Evolutionary conservation across 2,113 vertebrate species (phyloP).

Genomic region (Ranitomeya variabilis): DNA sequence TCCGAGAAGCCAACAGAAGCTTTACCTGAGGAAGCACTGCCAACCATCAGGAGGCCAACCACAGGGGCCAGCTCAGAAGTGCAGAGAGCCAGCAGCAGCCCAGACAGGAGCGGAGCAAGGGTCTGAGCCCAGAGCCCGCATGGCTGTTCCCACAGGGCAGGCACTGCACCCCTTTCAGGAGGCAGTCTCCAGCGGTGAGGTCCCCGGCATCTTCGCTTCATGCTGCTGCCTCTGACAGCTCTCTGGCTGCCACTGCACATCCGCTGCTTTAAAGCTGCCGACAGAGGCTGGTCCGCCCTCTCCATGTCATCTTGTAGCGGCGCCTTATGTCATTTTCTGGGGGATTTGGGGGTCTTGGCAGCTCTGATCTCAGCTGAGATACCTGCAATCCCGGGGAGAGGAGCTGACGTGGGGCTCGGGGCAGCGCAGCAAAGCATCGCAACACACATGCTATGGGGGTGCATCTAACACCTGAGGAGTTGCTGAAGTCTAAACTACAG

Average conservation of each 20-base stretch:
- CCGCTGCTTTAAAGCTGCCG: not conserved
- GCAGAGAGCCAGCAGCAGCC: not conserved
- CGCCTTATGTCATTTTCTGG: constrained; percentile 48
- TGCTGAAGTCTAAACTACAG: too few species aligned
- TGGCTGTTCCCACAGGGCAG: not conserved
- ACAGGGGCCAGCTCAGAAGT: not conserved
- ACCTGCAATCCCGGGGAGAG: not conserved
- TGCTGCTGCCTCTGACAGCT: too few species aligned
- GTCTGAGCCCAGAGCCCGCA: constrained; percentile 42
- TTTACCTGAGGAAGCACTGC: too few species aligned
- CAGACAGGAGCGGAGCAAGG: constrained; percentile 4
- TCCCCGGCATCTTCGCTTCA: too few species aligned
- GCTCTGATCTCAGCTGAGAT: too few species aligned
- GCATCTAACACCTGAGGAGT: too few species aligned
- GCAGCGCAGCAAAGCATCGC: too few species aligned
- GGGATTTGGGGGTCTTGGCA: not conserved
- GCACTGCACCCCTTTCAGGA: not conserved
- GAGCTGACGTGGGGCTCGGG: not conserved
- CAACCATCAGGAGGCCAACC: not conserved
- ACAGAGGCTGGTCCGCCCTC: constrained; percentile 21
- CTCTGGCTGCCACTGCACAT: constrained; percentile 4
- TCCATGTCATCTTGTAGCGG: constrained; percentile 48
- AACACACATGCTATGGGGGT: too few species aligned
- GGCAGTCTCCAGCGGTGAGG: too few species aligned
- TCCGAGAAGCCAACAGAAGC: not conserved